phyloP scores from a whole-genome alignment of 2,797 vertebrate species.

The Falco cherrug region DNA sequence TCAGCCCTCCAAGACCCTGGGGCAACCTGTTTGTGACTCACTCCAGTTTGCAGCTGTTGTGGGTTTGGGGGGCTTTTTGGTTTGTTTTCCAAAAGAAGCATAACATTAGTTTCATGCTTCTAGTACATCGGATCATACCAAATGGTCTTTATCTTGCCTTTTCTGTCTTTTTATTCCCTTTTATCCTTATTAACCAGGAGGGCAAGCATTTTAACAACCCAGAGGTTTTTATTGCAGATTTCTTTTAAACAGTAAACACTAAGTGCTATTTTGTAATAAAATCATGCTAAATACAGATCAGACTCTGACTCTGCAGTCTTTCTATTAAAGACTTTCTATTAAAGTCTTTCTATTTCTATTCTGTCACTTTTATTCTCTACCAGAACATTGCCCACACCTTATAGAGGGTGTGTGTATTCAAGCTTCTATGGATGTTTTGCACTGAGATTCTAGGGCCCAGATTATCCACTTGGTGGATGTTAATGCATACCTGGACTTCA shows the following conservation, averaged over 20 bases:
- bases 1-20: not conserved
- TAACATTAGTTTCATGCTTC: not conserved
- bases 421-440: not conserved
- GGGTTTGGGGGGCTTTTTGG: not conserved
- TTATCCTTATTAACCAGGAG: not conserved
- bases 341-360: not conserved
- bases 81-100: not conserved
- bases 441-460: not conserved
- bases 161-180: not conserved
- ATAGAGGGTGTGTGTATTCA: not conserved
- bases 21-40: not conserved
- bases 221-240: not conserved
- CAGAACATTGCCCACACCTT: not conserved
- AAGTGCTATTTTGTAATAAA: not conserved
- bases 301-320: not conserved
- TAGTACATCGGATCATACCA: not conserved
- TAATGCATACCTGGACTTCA: not conserved
- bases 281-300: not conserved
- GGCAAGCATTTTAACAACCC: not conserved
- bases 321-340: not conserved
- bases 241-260: not conserved
- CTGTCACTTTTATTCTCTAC: not conserved
- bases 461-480: not conserved
- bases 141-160: not conserved
- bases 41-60: not conserved